Evolutionary conservation across 1,140 invertebrate genomes (phyloP).

Genomic region (Spodoptera frugiperda): DNA sequence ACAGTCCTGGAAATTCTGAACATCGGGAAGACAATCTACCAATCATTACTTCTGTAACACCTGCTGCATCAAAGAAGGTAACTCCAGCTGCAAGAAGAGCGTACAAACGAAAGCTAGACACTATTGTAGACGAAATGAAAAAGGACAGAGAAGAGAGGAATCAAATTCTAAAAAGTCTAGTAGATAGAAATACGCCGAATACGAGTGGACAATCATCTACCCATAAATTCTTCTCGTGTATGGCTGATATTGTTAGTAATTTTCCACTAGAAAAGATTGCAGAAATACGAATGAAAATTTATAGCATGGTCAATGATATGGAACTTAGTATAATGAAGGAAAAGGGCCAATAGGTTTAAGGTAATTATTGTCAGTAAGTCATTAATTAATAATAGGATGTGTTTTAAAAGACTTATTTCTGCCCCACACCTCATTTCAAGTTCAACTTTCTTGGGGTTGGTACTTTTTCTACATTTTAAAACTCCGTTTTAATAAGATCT

Average conservation of each 20-base stretch:
- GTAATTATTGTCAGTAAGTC: no score
- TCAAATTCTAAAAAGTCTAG: neutral
- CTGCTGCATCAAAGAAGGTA: neutral
- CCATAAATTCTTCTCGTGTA: constrained; percentile 1
- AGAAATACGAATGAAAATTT: neutral
- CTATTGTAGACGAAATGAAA: constrained; percentile 12
- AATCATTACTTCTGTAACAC: no score
- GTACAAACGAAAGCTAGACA: neutral
- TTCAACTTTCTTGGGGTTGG: no score
- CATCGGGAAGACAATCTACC: neutral
- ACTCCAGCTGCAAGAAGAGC: neutral
- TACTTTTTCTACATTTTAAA: no score
- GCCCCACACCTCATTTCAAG: no score
- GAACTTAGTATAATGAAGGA: constrained; percentile 3
- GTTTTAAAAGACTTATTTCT: no score
- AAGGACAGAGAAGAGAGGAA: constrained; percentile 17
- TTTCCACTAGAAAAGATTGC: constrained; percentile 19
- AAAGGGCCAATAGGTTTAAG: neutral
- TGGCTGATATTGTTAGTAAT: constrained; percentile 12
- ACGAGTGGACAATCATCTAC: neutral
- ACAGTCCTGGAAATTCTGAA: neutral
- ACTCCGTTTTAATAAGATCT: no score
- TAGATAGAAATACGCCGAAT: neutral
- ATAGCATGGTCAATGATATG: neutral
- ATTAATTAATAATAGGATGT: no score